phyloP scores from a whole-genome alignment of 2,888 invertebrate species.

The Meghimatium bilineatum region DNA sequence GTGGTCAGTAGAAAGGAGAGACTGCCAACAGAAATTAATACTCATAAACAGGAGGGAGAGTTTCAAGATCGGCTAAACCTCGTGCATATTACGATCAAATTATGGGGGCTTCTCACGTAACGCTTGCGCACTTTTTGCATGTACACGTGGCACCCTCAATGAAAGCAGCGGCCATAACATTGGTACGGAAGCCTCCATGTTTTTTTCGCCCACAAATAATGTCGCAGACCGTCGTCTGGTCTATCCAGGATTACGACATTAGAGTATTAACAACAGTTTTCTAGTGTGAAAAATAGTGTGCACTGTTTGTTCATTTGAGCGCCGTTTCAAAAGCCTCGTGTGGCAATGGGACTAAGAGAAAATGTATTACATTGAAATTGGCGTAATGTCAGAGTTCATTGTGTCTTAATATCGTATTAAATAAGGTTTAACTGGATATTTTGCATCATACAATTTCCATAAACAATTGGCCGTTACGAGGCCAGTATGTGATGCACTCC shows the following conservation, averaged over 20 bases:
- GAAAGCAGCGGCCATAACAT: background rate
- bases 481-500: background rate
- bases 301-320: background rate
- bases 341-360: background rate
- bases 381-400: background rate
- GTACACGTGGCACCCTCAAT: background rate
- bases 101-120: background rate
- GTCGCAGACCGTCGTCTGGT: background rate
- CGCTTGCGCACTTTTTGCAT: background rate
- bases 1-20: background rate
- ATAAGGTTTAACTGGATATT: background rate
- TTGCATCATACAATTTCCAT: background rate
- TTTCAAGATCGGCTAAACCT: background rate
- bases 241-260: background rate
- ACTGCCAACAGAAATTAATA: background rate
- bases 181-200: slow-evolving; percentile 8
- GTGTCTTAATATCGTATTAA: background rate
- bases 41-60: background rate
- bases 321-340: background rate
- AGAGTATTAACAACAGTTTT: background rate
- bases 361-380: slow-evolving; percentile 5
- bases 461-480: background rate
- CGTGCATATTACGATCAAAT: background rate
- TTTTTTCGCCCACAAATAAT: background rate
- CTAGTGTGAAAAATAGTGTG: slow-evolving; percentile 6